These are phyloP conservation scores for Stenolophus ochropezus DNA, from an alignment of 2,888 invertebrate species.

Conservation along the genomic window DNA sequence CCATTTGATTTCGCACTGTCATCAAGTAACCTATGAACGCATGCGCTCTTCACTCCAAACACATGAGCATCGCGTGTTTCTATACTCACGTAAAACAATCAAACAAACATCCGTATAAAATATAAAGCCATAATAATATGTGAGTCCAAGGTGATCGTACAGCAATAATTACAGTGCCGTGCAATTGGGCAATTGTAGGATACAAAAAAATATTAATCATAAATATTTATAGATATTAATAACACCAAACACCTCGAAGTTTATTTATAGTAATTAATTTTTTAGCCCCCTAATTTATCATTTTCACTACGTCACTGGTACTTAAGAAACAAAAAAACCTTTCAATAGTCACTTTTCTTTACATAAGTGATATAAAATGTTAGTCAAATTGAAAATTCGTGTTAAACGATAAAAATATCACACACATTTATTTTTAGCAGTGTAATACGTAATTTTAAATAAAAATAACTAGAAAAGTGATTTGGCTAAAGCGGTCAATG, in stretches of 20 bases:
- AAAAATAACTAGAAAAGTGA: not conserved
- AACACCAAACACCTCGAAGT: not conserved
- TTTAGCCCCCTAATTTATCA: not conserved
- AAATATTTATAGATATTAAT: not conserved
- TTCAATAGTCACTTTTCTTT: not conserved
- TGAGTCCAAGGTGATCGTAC: constrained; percentile 51
- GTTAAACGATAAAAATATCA: constrained; percentile 12
- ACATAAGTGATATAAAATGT: constrained; percentile 23
- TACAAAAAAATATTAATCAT: not conserved
- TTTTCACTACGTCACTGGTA: not conserved
- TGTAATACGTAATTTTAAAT: not conserved
- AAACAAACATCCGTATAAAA: constrained; percentile 34
- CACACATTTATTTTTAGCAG: not conserved
- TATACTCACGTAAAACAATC: not conserved
- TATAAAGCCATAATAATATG: constrained; percentile 52
- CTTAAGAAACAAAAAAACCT: not conserved
- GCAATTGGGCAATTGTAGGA: not conserved
- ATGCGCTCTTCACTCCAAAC: constrained; percentile 13
- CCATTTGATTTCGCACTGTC: constrained; percentile 33
- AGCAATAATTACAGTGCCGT: constrained; percentile 26
- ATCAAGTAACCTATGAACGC: constrained; percentile 2
- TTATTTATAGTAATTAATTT: not conserved
- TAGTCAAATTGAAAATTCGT: not conserved
- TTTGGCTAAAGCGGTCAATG: constrained; percentile 14
- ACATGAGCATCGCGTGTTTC: constrained; percentile 29